Evolutionary conservation across 2,113 vertebrate species (phyloP), one percentile per base, ranked within the genome.

Genomic region (Carassius gibelio): DNA sequence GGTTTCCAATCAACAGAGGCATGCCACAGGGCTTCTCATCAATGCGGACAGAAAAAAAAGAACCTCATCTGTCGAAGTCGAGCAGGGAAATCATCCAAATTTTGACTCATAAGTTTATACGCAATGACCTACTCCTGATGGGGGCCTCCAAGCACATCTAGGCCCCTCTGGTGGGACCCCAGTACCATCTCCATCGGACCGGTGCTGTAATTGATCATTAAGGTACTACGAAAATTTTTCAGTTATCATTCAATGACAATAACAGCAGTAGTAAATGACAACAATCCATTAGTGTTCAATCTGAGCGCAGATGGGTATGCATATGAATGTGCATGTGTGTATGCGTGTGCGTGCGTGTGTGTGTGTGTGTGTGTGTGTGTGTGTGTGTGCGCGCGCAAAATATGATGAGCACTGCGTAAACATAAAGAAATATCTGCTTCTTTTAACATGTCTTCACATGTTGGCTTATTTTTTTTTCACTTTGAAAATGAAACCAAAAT

Each of bases 151-250:
- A 88, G 87, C 88, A 88, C 89, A 84, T 90, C 89, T 87, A 86
- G 81, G 26, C 75, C 84, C 83, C 88, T 90, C 90, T 77, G 81
- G 86, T 85, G 89, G 89, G 90, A 87, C 72, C 78, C 42, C 79
- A 87, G 74, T 83, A 88, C 81, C 86, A 87, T 90, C 86, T 88
- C 84, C 75, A 55, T 82, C 78, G 80, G 88, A 88, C 85, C 72
- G 78, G 42, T 81, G 84, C 88, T 87, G 85, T 90, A 90, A 91
- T 91, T 91, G 90, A 91, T 88, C 89, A 88, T 90, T 90, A 89
- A 86, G 82, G 84, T 88, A 84, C 87, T 69, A 86, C 74, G 64
- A 83, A 86, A 82, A 89, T 86, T 83, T 88, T 88, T 85, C 88
- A 83, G 82, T 83, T 87, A 82, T 88, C 71, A 85, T 86, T 88